Percentiles rank a stretch among this genome's conserved stretches.
Conservation (phyloP, 2,888 invertebrate species). For the Cheilosia impressa region DNA sequence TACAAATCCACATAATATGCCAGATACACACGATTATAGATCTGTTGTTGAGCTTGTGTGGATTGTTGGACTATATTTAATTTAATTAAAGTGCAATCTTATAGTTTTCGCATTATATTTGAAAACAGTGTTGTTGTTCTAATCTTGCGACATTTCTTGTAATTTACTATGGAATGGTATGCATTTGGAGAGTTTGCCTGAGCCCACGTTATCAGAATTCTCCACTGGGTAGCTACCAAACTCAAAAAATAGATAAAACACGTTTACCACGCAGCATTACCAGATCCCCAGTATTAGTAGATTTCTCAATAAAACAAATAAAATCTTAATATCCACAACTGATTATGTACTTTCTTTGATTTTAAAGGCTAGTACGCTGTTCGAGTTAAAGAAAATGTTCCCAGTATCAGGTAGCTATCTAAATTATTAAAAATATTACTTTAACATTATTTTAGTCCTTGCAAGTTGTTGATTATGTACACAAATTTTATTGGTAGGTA, state of each 20-base stretch:
- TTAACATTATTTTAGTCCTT: too few species aligned
- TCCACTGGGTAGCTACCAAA: conserved; percentile 7
- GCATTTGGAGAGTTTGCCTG: conserved; percentile 10
- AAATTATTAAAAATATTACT: neutral
- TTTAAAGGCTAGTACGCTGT: neutral
- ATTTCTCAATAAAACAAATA: too few species aligned
- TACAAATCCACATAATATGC: too few species aligned
- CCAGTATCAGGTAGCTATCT: neutral
- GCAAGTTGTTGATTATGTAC: too few species aligned
- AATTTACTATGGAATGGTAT: neutral
- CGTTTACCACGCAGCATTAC: conserved; percentile 6
- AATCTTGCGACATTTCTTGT: neutral
- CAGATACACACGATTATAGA: too few species aligned
- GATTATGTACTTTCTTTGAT: conserved; percentile 3
- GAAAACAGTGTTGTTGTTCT: neutral
- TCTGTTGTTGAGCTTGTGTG: too few species aligned
- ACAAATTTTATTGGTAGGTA: too few species aligned
- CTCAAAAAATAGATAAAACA: neutral
- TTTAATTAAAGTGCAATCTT: too few species aligned
- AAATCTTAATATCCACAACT: too few species aligned
- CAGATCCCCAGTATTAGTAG: neutral
- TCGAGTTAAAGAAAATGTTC: too few species aligned
- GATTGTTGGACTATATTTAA: too few species aligned
- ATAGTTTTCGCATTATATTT: too few species aligned
- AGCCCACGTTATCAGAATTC: conserved; percentile 18